phyloP scores from a whole-genome alignment of 2,888 invertebrate genomes.

The Apamea monoglypha region DNA sequence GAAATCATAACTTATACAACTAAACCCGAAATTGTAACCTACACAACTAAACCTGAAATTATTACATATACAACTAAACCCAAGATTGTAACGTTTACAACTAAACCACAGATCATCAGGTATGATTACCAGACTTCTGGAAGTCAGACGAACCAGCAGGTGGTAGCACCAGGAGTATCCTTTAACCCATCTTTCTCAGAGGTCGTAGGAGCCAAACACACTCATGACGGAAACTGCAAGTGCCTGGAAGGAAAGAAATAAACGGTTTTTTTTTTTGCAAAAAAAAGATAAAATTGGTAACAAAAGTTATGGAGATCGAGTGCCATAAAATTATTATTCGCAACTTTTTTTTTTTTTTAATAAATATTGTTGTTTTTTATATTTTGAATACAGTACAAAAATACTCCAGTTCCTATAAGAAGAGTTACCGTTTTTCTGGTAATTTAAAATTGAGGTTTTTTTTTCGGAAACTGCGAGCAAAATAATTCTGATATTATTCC shows the following conservation, averaged over 20 bases:
- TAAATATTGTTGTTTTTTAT: slow-evolving; percentile 44
- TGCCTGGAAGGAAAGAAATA: slow-evolving; percentile 83
- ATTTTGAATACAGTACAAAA: slow-evolving; percentile 67
- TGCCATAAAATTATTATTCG: slow-evolving; percentile 78
- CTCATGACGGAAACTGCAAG: slow-evolving; percentile 83
- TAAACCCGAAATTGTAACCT: slow-evolving; percentile 73
- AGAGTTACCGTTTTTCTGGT: slow-evolving; percentile 65
- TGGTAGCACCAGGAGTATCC: slow-evolving; percentile 81
- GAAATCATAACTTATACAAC: slow-evolving; percentile 75
- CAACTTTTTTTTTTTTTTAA: slow-evolving; percentile 49
- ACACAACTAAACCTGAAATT: slow-evolving; percentile 74
- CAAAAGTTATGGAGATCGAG: slow-evolving; percentile 66
- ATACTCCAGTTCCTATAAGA: slow-evolving; percentile 74
- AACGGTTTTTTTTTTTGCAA: slow-evolving; percentile 42
- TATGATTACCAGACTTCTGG: slow-evolving; percentile 83
- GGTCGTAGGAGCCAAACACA: slow-evolving; percentile 76
- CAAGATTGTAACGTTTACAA: slow-evolving; percentile 77
- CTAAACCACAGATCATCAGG: slow-evolving; percentile 80
- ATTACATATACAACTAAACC: slow-evolving; percentile 78
- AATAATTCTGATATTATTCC: slow-evolving; percentile 19
- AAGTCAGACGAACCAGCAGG: slow-evolving; percentile 82
- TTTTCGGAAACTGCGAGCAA: slow-evolving; percentile 45
- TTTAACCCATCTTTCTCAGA: slow-evolving; percentile 82
- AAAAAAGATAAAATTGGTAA: slow-evolving; percentile 59
- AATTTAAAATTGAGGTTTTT: slow-evolving; percentile 34